A percentile compares a stretch with the other conserved stretches of the same genome.
Conservation (phyloP, 2,888 invertebrate genomes). For the Peribatodes rhomboidaria region DNA sequence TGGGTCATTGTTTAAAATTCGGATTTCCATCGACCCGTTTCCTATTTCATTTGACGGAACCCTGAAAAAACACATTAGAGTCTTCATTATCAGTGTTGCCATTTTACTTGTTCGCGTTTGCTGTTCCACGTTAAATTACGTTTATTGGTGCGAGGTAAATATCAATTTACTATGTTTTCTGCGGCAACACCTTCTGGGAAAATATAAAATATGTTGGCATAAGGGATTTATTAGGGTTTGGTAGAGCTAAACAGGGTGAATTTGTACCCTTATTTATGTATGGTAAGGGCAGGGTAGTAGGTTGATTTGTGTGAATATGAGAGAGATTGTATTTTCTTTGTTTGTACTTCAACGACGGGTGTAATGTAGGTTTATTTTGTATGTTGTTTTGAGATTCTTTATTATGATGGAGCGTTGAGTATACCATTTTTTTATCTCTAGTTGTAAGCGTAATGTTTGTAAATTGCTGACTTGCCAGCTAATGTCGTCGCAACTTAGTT, state of each 20-base stretch:
- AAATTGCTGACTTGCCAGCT: too few relatives aligned
- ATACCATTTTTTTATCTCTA: neutral
- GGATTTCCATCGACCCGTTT: too few relatives aligned
- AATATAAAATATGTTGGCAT: constrained; percentile 63
- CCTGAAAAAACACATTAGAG: constrained; percentile 20
- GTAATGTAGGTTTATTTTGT: neutral
- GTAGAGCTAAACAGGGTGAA: constrained; percentile 38
- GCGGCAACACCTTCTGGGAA: constrained; percentile 56
- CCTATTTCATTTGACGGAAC: neutral
- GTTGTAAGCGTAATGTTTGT: neutral
- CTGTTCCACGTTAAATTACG: constrained; percentile 40
- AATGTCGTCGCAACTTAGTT: too few relatives aligned
- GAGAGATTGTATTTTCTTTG: constrained; percentile 37
- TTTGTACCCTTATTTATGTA: constrained; percentile 50
- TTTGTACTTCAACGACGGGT: constrained; percentile 16
- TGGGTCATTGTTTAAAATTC: too few relatives aligned
- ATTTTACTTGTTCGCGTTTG: constrained; percentile 30
- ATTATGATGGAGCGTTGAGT: neutral
- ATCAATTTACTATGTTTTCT: constrained; percentile 62
- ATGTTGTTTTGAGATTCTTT: neutral
- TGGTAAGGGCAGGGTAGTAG: constrained; percentile 39
- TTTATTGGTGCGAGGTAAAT: constrained; percentile 61
- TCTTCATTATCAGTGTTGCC: constrained; percentile 34
- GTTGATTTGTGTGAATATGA: constrained; percentile 46
- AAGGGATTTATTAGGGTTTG: constrained; percentile 51